Evolutionary conservation across 2,888 invertebrate species (phyloP), one percentile per base, ranked within the genome.

Genomic region (Oscheius myriophilus): DNA sequence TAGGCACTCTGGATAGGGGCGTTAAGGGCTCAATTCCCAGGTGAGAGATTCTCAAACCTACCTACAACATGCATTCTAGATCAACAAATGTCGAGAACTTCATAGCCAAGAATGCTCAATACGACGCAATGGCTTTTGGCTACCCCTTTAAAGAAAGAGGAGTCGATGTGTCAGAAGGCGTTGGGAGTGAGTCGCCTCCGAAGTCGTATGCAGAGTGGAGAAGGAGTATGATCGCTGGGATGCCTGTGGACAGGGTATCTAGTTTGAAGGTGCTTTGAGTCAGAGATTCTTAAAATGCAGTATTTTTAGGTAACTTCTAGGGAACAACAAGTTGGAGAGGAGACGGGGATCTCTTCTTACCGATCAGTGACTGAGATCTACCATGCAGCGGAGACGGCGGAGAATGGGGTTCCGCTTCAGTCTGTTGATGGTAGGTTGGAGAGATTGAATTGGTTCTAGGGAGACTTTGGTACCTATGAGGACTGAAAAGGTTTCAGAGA

Each of bases 361-460:
- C 75, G 82, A 16, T 83, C 83, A 16, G 83, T 84, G 16, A 84
- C 84, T 7, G 84, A 84, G 69, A 84, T 84, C 39, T 83, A 84
- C 49, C 81, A 82, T 41, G 78, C 83, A 3, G 84, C 84, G 4
- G 84, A 84, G 54, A 84, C 82, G 11, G 71, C 72, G 1, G 68
- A 66, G 25, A 41, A 67, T 23, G 70, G 54, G 0, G 23, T 59
- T 12, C 52, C 51, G 6, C 43, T 51, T n/a, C 43, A 62, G 25
- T 12, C 61, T 23, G 61, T 46, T 16, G 59, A 67, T 23, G 42
- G 45, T 43, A 42, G 14, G 43, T 33, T 33, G 33, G n/a, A 54
- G 4, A 18, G n/a, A n/a, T n/a, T n/a, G n/a, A n/a, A n/a, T n/a
- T n/a, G n/a, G 45, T 14, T 43, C 14, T 12, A 14, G n/a, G n/a